These are phyloP conservation scores for Sminthurides aquaticus DNA, from an alignment of 2,888 invertebrate genomes.

Conservation along the genomic window DNA sequence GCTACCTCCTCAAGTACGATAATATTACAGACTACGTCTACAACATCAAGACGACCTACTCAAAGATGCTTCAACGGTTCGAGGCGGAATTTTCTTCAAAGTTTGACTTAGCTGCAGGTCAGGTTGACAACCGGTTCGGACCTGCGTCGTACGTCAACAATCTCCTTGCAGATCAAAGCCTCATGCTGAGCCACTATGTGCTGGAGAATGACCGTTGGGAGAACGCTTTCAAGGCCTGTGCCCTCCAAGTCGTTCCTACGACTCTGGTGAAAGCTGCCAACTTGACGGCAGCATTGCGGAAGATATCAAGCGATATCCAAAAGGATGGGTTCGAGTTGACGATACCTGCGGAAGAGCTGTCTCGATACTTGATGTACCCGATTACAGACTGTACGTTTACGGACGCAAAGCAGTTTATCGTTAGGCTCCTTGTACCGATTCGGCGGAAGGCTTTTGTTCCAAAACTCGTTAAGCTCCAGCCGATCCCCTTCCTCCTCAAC, in stretches of 20 bases:
- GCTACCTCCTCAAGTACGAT: not conserved
- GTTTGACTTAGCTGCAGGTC: slow-evolving; percentile 2
- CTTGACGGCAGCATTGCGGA: slow-evolving; percentile 25
- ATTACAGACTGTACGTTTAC: slow-evolving; percentile 35
- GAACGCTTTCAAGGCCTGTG: slow-evolving; percentile 31
- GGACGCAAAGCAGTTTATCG: slow-evolving; percentile 28
- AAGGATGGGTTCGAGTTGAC: slow-evolving; percentile 17
- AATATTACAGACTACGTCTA: slow-evolving; percentile 29
- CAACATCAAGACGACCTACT: slow-evolving; percentile 35
- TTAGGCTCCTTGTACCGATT: slow-evolving; percentile 31
- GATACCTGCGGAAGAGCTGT: slow-evolving; percentile 23
- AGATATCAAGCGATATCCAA: slow-evolving; percentile 16
- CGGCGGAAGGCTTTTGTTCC: slow-evolving; percentile 15
- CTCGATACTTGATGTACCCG: slow-evolving; percentile 29
- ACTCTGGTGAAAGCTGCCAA: slow-evolving; percentile 27
- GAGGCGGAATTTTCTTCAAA: slow-evolving; percentile 37
- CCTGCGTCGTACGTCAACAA: slow-evolving; percentile 40
- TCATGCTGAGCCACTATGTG: slow-evolving; percentile 34
- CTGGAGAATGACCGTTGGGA: slow-evolving; percentile 37
- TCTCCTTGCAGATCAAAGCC: slow-evolving; percentile 35
- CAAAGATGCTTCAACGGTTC: slow-evolving; percentile 35
- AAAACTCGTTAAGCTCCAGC: slow-evolving; percentile 25
- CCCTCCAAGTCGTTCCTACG: slow-evolving; percentile 26
- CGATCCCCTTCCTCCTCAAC: slow-evolving; percentile 33
- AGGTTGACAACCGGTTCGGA: slow-evolving; percentile 24